Conservation (phyloP, 2,797 vertebrate species). For the Lagocephalus sceleratus region DNA sequence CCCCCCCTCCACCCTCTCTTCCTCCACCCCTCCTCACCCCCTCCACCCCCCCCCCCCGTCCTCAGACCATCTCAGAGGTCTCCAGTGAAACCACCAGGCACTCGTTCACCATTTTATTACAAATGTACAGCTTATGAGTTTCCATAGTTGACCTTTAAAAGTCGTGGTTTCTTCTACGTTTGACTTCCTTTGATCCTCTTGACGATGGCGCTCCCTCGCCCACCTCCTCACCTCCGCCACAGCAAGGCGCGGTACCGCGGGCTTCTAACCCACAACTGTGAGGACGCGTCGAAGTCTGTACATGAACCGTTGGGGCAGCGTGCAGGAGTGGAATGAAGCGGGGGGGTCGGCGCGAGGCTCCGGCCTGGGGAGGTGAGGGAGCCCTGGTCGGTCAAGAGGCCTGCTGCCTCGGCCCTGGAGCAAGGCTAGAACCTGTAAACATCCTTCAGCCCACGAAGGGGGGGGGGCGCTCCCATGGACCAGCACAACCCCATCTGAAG, state of each 20-base stretch:
- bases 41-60: no score
- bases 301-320: constrained; percentile 17
- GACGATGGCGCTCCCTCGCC: constrained; percentile 65
- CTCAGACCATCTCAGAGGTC: no score
- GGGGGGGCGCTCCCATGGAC: no score
- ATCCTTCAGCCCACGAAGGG: constrained; percentile 40
- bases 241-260: constrained; percentile 19
- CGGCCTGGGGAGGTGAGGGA: no score
- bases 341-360: no score
- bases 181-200: constrained; percentile 57
- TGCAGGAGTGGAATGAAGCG: no score
- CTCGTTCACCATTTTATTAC: constrained; percentile 79
- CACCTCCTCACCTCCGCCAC: constrained; percentile 60
- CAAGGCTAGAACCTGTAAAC: constrained; percentile 24
- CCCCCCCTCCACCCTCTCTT: no score
- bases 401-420: constrained; percentile 8
- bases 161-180: constrained; percentile 75
- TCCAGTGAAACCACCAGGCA: no score
- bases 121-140: constrained; percentile 85
- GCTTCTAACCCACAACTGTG: constrained; percentile 25
- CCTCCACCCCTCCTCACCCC: no score
- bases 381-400: no score
- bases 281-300: constrained; percentile 25
- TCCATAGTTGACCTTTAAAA: constrained; percentile 74
- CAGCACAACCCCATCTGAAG: no score